These are phyloP conservation scores for Melitaea athalia DNA, from an alignment of 2,888 invertebrate genomes.

Conservation along the genomic window DNA sequence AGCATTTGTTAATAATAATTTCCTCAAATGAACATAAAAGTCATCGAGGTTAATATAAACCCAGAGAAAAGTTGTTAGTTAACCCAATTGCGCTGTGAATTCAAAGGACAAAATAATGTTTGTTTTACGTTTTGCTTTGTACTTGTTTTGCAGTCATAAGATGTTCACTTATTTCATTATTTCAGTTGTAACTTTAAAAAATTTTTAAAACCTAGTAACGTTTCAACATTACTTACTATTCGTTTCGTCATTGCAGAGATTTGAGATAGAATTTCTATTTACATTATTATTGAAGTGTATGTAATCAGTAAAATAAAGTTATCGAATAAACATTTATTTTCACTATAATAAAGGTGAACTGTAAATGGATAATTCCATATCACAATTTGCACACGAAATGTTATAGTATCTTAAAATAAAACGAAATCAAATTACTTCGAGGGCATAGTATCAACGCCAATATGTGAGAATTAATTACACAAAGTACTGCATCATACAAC, in stretches of 20 bases:
- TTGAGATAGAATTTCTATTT: too few species aligned
- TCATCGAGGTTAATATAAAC: slow-evolving; percentile 25
- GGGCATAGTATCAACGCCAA: slow-evolving; percentile 17
- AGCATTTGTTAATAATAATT: not conserved
- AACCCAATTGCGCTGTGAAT: slow-evolving; percentile 48
- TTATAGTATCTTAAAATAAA: not conserved
- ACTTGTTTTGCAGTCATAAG: slow-evolving; percentile 5
- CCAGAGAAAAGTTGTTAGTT: slow-evolving; percentile 45
- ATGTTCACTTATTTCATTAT: not conserved
- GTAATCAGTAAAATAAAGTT: not conserved
- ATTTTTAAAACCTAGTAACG: too few species aligned
- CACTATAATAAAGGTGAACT: not conserved
- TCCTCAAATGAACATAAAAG: slow-evolving; percentile 8
- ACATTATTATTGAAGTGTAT: not conserved
- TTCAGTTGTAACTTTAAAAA: not conserved
- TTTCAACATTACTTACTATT: too few species aligned
- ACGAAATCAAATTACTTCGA: slow-evolving; percentile 8
- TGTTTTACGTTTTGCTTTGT: slow-evolving; percentile 34
- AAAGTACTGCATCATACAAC: slow-evolving; percentile 27
- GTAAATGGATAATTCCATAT: not conserved
- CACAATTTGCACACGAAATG: not conserved
- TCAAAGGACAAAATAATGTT: slow-evolving; percentile 62
- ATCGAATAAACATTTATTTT: not conserved
- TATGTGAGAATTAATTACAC: slow-evolving; percentile 27
- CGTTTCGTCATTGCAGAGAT: too few species aligned